Base-by-base conservation (phyloP, 2,113 vertebrate genomes). In the Phrynocephalus versicolor region DNA sequence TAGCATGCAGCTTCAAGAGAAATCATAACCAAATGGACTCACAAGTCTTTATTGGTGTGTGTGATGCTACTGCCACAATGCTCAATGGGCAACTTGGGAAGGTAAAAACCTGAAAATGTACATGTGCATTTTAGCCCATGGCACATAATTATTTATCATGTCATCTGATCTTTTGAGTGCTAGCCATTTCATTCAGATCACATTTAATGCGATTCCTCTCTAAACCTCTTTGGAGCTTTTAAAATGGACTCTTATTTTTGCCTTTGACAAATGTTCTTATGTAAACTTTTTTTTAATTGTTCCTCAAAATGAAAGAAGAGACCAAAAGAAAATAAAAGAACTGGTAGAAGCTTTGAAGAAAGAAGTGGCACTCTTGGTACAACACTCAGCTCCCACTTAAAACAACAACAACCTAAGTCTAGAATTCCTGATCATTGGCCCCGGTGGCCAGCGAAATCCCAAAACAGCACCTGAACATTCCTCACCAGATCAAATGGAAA, bases 341-440 rank as follows among this genome's bases (percentile, higher is more conserved):
- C 58, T 33, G 79, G 23, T 86, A 72, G 58, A 79, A 79, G 58
- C 35, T 69, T 83, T 33, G 71, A 64, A 79, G n/a, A 85, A 82
- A 79, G 27, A 62, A 88, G n/a, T 84, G 35, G 2, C 83, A 41
- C 19, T n/a, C n/a, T 85, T 33, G 81, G 39, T 70, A 79, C 88
- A 3, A 18, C 1, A n/a, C 30, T 25, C 64, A 67, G 7, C 64
- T 9, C 64, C 18, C 18, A 21, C 60, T 16, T 0, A 13, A 30
- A 67, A 14, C 1, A 33, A n/a, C 1, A 14, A 23, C 2, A 8
- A n/a, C 37, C 33, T 10, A 51, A 51, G 33, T n/a, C 55, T 75
- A n/a, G 57, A 30, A 65, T 73, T 83, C 72, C n/a, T 57, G 18
- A 78, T 35, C 37, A 67, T 37, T n/a, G 14, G 73, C 33, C 30